Base-by-base conservation (phyloP, 2,797 vertebrate species). In the Falco peregrinus region DNA sequence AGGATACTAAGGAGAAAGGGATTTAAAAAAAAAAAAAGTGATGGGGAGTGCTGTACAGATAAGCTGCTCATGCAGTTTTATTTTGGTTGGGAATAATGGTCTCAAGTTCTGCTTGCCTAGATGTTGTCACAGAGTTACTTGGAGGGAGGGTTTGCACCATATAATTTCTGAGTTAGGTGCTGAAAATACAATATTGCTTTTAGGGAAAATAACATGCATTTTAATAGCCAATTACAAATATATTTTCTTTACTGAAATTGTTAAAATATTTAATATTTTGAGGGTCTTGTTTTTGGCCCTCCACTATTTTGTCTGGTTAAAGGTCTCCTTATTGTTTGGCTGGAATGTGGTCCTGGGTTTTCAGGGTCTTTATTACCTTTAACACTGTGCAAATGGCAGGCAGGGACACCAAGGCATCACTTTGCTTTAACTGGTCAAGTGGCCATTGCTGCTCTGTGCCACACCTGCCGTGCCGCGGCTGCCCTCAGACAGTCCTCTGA, bases 371-470 rank as follows among this genome's bases (percentile, higher is more conserved):
- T 48, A 45, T 88, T 84, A 67, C 80, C 65, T 45, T 87, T 28
- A 63, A 53, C 37, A 17, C 68, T 83, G 89, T 82, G 93, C 59
- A 94, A 90, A 84, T 28, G 51, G 61, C 19, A 60, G 51, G 59
- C 15, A 11, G 61, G 87, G 71, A 73, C 63, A 51, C 81, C 15
- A 21, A 84, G 77, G 74, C 16, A 16, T 90, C 82, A 31, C 80
- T 92, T 89, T 69, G 16, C 73, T 68, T 92, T 94, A 76, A 71
- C n/a, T 80, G 95, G 85, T 87, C 89, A 91, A 24, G 54, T 80
- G 56, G 43, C 63, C 71, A 93, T 94, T 96, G 77, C 89, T 73
- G 48, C 39, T 90, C n/a, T 1, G 26, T 53, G 22, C 47, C 2
- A 3, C 69, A 43, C 6, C 74, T 90, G 84, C 77, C 7, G 18